Conservation (phyloP, 2,888 invertebrate species). For the Ectemnius cavifrons region DNA sequence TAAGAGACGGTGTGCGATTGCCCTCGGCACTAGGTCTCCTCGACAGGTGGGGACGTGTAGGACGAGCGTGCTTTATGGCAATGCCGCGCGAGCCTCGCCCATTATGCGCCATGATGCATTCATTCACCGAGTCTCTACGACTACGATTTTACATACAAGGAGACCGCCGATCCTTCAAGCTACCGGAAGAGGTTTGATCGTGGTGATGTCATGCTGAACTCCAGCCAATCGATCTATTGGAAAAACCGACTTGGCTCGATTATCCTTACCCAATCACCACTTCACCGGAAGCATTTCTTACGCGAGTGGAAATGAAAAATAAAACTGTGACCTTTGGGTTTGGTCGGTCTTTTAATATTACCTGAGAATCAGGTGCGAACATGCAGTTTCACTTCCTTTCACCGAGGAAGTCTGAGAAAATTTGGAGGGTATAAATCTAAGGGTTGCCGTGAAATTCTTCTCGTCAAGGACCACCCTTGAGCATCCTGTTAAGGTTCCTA, state of each 20-base stretch:
- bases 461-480: constrained; percentile 39
- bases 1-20: constrained; percentile 60
- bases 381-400: constrained; percentile 57
- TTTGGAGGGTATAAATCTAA: constrained; percentile 24
- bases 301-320: constrained; percentile 13
- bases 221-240: background rate
- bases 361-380: background rate
- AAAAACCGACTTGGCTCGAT: background rate
- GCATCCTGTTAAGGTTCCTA: constrained; percentile 44
- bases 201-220: constrained; percentile 26
- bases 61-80: constrained; percentile 74
- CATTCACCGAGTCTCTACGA: constrained; percentile 49
- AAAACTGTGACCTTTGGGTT: constrained; percentile 10
- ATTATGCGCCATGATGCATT: constrained; percentile 70
- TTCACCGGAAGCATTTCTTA: background rate
- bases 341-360: background rate
- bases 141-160: constrained; percentile 60
- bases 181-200: constrained; percentile 41
- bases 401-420: constrained; percentile 1
- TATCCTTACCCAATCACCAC: background rate
- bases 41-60: constrained; percentile 76
- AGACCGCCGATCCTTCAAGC: constrained; percentile 29
- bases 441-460: constrained; percentile 60
- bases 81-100: constrained; percentile 72
- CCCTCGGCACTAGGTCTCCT: constrained; percentile 54